A percentile compares a stretch with the other conserved stretches of the same genome.
Conservation (phyloP, 2,113 vertebrate genomes). For the Laticauda colubrina region DNA sequence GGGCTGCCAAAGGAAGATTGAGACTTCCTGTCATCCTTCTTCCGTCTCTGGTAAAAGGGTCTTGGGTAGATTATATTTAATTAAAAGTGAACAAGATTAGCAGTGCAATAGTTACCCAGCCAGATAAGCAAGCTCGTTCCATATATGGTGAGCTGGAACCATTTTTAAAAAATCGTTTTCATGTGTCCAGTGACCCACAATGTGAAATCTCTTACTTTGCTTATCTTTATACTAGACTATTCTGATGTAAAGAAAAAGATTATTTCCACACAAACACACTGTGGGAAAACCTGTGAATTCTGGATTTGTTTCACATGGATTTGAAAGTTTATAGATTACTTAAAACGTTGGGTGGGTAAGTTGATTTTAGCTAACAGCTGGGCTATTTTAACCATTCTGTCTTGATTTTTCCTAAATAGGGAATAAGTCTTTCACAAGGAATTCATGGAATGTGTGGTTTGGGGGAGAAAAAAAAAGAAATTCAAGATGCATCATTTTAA, state of each 20-base stretch:
- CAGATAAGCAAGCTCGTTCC: too few relatives aligned
- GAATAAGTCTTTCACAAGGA: conserved; percentile 16
- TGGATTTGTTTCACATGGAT: not conserved
- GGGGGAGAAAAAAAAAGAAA: not conserved
- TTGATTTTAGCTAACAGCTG: not conserved
- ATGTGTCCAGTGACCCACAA: not conserved
- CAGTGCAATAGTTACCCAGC: not conserved
- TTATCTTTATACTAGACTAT: not conserved
- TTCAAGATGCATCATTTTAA: not conserved
- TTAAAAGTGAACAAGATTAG: not conserved
- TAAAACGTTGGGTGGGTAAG: not conserved
- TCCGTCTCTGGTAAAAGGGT: not conserved
- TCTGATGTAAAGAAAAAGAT: not conserved
- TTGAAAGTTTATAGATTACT: not conserved
- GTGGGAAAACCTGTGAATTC: not conserved
- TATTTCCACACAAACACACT: not conserved
- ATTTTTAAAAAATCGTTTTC: not conserved
- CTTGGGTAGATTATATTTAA: not conserved
- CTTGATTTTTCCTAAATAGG: conserved; percentile 18
- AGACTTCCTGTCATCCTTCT: not conserved
- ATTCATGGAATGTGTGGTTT: not conserved
- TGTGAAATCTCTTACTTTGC: not conserved
- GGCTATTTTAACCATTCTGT: conserved; percentile 9
- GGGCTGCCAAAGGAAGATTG: not conserved
- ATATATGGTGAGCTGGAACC: not conserved